These are phyloP conservation scores for Ctenicera cuprea DNA, from an alignment of 2,888 invertebrate genomes.

Conservation along the genomic window DNA sequence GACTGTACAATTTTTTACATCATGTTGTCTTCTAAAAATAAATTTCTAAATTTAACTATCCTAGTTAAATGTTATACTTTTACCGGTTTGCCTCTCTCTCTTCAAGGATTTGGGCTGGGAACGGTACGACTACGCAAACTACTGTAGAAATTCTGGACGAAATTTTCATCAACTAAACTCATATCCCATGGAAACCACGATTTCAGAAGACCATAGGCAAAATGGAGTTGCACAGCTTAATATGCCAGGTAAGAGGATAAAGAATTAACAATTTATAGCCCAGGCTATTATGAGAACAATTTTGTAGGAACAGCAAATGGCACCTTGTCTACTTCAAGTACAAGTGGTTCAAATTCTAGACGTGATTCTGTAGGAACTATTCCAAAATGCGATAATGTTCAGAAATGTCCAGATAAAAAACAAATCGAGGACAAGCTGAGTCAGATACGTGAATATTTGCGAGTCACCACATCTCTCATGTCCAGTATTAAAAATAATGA, in stretches of 20 bases:
- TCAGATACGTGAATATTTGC: slow-evolving; percentile 84
- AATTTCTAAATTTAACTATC: slow-evolving; percentile 54
- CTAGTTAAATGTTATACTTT: slow-evolving; percentile 30
- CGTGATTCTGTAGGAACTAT: slow-evolving; percentile 68
- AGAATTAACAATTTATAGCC: neutral
- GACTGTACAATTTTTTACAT: slow-evolving; percentile 39
- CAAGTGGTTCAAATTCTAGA: slow-evolving; percentile 67
- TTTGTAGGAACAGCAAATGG: slow-evolving; percentile 62
- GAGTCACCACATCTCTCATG: slow-evolving; percentile 82
- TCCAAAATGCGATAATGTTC: slow-evolving; percentile 70
- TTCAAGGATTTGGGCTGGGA: slow-evolving; percentile 63
- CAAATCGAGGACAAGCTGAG: slow-evolving; percentile 82
- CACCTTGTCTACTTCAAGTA: slow-evolving; percentile 63
- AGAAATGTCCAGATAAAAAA: slow-evolving; percentile 78
- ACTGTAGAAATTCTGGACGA: slow-evolving; percentile 62
- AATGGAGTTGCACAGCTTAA: slow-evolving; percentile 36
- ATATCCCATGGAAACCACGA: slow-evolving; percentile 60
- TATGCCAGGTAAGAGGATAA: slow-evolving; percentile 37
- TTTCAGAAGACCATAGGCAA: slow-evolving; percentile 56
- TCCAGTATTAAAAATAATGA: slow-evolving; percentile 80
- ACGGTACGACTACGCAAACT: slow-evolving; percentile 56
- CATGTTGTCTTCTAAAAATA: slow-evolving; percentile 54
- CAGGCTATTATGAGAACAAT: neutral
- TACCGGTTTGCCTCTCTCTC: slow-evolving; percentile 6
- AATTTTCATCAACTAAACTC: slow-evolving; percentile 60